Base-by-base conservation (phyloP, 2,888 invertebrate species). In the Chrysolina americana region DNA sequence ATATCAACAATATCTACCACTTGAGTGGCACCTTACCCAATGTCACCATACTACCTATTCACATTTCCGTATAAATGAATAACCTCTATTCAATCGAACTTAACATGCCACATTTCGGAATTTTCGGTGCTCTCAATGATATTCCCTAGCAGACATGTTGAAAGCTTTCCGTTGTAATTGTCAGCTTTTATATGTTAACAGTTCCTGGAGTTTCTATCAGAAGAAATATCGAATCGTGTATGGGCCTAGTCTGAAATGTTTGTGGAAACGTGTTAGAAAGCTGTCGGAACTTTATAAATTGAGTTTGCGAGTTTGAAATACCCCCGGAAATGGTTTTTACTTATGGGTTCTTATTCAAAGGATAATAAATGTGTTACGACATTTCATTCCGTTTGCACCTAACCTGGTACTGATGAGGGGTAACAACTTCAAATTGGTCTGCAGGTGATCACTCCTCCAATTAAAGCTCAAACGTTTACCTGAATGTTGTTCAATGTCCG, bases 271-370 rank as follows among this genome's bases (percentile, higher is more conserved):
- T 65, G 73, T 53, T 65, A 23, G 59, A 65, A 44, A 68, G 65
- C 69, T 59, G 73, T 69, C 73, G 68, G 28, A 65, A 73, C 68
- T 69, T 73, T 66, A 73, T 72, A 73, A 72, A 73, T 68, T 53
- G 69, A 73, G 69, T 73, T 69, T 41, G 63, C 23, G 48, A 64
- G 41, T 41, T 68, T 19, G 41, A 66, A 41, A 71, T 28, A 62
- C 72, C 44, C 53, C 56, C 65, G 9, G n/a, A 28, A 64, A 68
- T 36, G 41, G 64, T 36, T 41, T 73, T 73, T 59, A 48, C 63
- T 64, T 53, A 73, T 53, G 53, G 66, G 64, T 63, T 63, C 19
- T 63, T 53, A 63, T 53, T 50, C 47, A 50, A 62, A 48, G 15
- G 36, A 59, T 59, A 59, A 28, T 13, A n/a, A 17, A n/a, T 15